Base-by-base conservation (phyloP, 2,888 invertebrate species). In the Hofmannophila pseudospretella region DNA sequence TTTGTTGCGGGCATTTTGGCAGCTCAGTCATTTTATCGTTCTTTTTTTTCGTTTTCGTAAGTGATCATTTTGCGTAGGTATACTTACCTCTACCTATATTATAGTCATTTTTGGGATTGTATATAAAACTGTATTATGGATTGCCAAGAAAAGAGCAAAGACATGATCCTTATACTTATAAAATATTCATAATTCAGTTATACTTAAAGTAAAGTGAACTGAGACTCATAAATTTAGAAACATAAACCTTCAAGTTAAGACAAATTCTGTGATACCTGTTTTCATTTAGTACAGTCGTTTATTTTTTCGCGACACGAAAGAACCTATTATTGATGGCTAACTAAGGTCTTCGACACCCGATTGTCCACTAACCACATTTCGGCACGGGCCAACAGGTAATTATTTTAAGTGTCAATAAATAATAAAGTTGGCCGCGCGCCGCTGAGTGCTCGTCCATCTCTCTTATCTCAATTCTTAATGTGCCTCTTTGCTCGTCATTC, bases 331-430 rank as follows among this genome's bases (percentile, higher is more conserved):
- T 30, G 43, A 38, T 36, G 12, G 33, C 12, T 3, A 7, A 12
- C 29, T 25, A 44, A 62, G 71, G 72, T 72, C 68, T 68, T 66
- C 71, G 71, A 69, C 71, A 58, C 59, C 41, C 43, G 32, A 29
- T 25, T 36, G 32, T 37, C 40, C 50, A 51, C 45, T 42, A 42
- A 33, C 54, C 52, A 53, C 55, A 54, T 71, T 48, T 71, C 78
- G 85, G 85, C 85, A 86, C 85, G 85, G 79, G 85, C 84, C 79
- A 80, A 75, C 73, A 64, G 61, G 72, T 82, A 85, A 84, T 86
- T 85, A 84, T 81, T 84, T 85, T 82, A 82, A 86, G 85, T 85
- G 84, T 86, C 84, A 86, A 86, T 86, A 86, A 86, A 86, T 85
- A 85, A 86, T 85, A 85, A 81, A 84, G 79, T 75, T 65, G 70